Conservation (phyloP, 2,113 vertebrate genomes). For the Manacus vitellinus region DNA sequence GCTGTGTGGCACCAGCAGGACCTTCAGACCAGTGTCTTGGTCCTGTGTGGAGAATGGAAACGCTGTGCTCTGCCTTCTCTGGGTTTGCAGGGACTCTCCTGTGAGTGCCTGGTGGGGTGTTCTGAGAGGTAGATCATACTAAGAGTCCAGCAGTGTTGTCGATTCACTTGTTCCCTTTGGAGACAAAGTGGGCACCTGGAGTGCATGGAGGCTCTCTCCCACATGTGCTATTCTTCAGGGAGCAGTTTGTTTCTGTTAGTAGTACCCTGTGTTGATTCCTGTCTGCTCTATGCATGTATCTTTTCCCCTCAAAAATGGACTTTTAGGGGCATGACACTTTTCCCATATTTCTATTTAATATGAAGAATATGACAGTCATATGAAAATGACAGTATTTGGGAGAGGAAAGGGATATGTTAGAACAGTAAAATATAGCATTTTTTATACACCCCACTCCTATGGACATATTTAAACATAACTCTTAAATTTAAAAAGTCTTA, state of each 20-base stretch:
- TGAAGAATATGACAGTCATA: background rate
- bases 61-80: background rate
- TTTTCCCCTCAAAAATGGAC: background rate
- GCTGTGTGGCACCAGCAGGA: background rate
- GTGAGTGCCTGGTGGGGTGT: background rate
- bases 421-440: background rate
- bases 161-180: background rate
- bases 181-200: background rate
- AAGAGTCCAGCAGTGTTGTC: background rate
- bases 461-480: background rate
- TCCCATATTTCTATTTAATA: background rate
- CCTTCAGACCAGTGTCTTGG: background rate
- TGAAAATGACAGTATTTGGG: background rate
- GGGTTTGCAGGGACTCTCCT: background rate
- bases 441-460: background rate
- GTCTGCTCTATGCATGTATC: accelerated
- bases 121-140: background rate
- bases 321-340: background rate
- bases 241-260: background rate
- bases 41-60: background rate
- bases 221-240: accelerated
- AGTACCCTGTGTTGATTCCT: background rate
- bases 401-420: background rate
- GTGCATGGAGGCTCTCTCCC: background rate
- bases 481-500: background rate